phyloP scores from a whole-genome alignment of 2,113 vertebrate genomes.

The Hydrolagus affinis region DNA sequence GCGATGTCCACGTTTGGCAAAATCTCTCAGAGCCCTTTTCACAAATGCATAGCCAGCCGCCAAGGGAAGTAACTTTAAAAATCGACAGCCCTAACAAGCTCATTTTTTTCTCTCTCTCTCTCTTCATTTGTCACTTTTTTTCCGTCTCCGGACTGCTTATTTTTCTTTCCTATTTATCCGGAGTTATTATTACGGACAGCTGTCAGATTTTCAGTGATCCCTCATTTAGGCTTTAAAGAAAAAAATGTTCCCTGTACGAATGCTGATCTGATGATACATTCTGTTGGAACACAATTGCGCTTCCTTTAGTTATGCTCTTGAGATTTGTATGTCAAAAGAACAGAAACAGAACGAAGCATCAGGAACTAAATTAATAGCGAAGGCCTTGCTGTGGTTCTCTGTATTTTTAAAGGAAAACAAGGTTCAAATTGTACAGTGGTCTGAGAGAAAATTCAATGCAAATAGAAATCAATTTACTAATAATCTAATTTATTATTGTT shows the following conservation, averaged over 20 bases:
- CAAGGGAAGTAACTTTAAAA: conserved; percentile 31
- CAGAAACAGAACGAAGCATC: background rate
- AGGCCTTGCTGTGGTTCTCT: background rate
- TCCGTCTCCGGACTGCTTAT: conserved; percentile 3
- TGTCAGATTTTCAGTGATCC: conserved; percentile 14
- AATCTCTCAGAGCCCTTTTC: background rate
- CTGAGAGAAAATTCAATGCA: background rate
- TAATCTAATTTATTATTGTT: too few relatives aligned
- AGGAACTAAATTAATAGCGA: background rate
- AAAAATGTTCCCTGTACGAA: conserved; percentile 16
- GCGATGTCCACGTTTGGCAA: background rate
- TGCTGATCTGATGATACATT: background rate
- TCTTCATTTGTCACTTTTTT: conserved; percentile 14
- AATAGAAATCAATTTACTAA: background rate
- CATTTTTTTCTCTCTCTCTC: conserved; percentile 13
- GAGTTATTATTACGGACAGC: conserved; percentile 17
- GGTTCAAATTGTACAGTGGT: background rate
- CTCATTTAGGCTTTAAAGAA: background rate
- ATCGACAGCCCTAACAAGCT: conserved; percentile 28
- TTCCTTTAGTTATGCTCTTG: conserved; percentile 17
- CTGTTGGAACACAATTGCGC: background rate
- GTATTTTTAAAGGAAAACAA: background rate
- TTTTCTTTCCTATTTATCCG: conserved; percentile 20
- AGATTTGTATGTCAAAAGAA: background rate
- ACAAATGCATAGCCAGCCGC: background rate